These are phyloP conservation scores for Leucophenga maculata DNA, from an alignment of 2,888 invertebrate species.

Conservation along the genomic window DNA sequence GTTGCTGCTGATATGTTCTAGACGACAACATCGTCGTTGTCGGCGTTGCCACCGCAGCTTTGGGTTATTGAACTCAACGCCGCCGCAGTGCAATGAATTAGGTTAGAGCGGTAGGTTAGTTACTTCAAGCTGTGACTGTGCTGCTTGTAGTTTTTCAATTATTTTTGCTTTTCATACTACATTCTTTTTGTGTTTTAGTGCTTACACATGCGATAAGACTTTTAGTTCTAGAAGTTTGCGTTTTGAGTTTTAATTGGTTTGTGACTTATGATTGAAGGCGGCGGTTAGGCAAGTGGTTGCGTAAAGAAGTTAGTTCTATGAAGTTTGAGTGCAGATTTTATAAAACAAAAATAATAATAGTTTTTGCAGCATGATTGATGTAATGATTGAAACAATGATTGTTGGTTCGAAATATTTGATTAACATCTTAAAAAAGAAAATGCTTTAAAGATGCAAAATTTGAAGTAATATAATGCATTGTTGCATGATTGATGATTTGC, in stretches of 20 bases:
- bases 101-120: slow-evolving; percentile 61
- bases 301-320: no score
- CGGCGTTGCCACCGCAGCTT: slow-evolving; percentile 10
- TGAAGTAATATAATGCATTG: no score
- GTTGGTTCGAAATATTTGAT: neutral
- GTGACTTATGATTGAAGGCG: neutral
- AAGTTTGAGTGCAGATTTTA: no score
- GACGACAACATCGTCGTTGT: no score
- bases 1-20: neutral
- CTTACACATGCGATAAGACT: slow-evolving; percentile 13
- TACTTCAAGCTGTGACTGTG: slow-evolving; percentile 24
- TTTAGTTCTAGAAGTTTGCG: slow-evolving; percentile 1
- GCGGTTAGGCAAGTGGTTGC: no score
- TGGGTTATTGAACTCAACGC: slow-evolving; percentile 27
- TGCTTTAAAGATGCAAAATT: no score
- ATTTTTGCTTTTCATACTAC: slow-evolving; percentile 21
- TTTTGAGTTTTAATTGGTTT: slow-evolving; percentile 12
- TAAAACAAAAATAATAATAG: no score
- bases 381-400: slow-evolving; percentile 7
- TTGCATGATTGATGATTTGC: no score
- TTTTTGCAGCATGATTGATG: no score
- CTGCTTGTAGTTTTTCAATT: slow-evolving; percentile 24
- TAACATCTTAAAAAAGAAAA: no score
- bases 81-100: slow-evolving; percentile 50
- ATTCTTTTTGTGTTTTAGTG: neutral